Evolutionary conservation across 2,113 vertebrate species (phyloP), one percentile per base, ranked within the genome.

Genomic region (Paramisgurnus dabryanus): DNA sequence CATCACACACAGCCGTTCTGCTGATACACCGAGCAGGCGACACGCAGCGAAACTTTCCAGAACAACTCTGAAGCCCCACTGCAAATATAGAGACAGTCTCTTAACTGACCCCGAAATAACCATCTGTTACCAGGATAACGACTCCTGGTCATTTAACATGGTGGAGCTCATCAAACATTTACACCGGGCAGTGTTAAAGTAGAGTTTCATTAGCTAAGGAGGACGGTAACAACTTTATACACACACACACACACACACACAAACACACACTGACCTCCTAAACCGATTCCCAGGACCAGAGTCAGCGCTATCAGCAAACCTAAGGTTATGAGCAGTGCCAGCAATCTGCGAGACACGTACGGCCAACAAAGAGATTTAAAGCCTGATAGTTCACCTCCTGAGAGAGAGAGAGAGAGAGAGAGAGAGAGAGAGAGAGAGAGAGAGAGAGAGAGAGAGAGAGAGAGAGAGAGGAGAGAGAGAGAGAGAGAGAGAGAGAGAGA

Each of bases 11-110:
- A 12, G 86, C 84, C 41, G 79, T 57, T 58, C 67, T 77, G 17
- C 58, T 83, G 77, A 89, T 82, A 67, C 88, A 89, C 66, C 50
- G 69, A n/a, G 65, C 39, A 4, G 84, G 84, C 15, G 80, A 84
- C 49, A 68, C 61, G 53, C 88, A 89, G 67, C 27, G 82, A 61
- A 89, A 87, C 78, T 87, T 89, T 72, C 88, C 88, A 6, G 74
- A 61, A 58, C 88, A 89, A n/a, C 82, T 87, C 61, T 7, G 17
- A 67, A 87, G 78, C 50, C 86, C 86, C 67, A 89, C 86, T 87
- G 66, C 53, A 50, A 47, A 67, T 63, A 58, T 8, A 68, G 27
- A 74, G 12, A 64, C 57, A 11, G 11, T 60, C 18, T 13, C 11
- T 50, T 12, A 40, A 58, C 57, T 55, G 17, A 74, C 41, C 9